Conservation (phyloP, 2,888 invertebrate genomes). For the Cephus runcator region DNA sequence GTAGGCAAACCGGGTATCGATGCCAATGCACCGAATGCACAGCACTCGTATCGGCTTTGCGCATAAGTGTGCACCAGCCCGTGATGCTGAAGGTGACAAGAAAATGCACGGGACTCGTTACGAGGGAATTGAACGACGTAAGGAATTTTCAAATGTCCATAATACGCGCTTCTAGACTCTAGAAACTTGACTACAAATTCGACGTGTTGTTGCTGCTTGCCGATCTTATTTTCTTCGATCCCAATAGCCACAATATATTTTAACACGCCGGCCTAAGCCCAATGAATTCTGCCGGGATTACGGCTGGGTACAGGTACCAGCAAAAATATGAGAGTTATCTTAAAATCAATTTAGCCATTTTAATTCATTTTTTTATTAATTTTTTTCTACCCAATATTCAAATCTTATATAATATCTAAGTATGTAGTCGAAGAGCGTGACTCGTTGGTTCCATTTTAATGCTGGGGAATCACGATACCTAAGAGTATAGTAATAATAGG, state of each 20-base stretch:
- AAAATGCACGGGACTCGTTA: background rate
- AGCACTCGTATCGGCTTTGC: background rate
- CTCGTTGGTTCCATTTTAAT: background rate
- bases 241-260: background rate
- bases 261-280: background rate
- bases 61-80: background rate
- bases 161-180: background rate
- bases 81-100: background rate
- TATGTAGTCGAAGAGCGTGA: background rate
- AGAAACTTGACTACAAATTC: background rate
- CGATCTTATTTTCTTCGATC: background rate
- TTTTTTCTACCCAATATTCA: background rate
- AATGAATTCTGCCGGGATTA: background rate
- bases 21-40: background rate
- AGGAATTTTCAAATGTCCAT: background rate
- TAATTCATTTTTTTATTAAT: background rate
- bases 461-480: background rate
- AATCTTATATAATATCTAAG: background rate
- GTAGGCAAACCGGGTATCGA: constrained; percentile 59
- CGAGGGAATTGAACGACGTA: background rate
- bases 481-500: background rate
- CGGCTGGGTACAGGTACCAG: background rate
- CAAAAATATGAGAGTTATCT: background rate
- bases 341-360: background rate
- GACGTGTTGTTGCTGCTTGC: background rate